Base-by-base conservation (phyloP, 2,888 invertebrate genomes). In the Campaea margaritaria region DNA sequence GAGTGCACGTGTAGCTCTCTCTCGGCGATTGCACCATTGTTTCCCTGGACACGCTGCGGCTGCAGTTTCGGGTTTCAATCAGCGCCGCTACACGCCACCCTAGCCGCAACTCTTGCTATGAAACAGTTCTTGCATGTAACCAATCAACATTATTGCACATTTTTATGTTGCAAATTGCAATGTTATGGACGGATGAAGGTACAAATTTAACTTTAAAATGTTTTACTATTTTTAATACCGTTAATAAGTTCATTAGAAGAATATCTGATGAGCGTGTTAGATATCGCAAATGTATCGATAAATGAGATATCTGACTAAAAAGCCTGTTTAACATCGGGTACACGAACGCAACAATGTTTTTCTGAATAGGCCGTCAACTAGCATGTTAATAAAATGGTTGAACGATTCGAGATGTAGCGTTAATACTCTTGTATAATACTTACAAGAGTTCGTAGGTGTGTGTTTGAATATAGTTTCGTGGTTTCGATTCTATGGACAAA, bases 1-100 rank as follows among this genome's bases (percentile, higher is more conserved):
- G 88, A 89, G 81, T 81, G 83, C 83, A 81, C 83, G 82, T 80
- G 82, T 80, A 79, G 79, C 85, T 83, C 87, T 89, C 87, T 87
- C 85, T 79, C 70, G 70, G 58, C 78, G 79, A 83, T 85, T 79
- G 79, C 82, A 81, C 74, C 77, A 86, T 87, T 87, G 83, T 89
- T 79, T 79, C 76, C 81, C 75, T 76, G 74, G 77, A 72, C 69
- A 73, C 67, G 68, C 58, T 67, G 73, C 76, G 69, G 71, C 75
- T 58, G 76, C 58, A 72, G 73, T 75, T 82, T 82, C 78, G 73
- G 75, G 73, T 82, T 80, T 78, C 75, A 73, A 63, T 68, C 59
- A 71, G 62, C 62, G 55, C 59, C 56, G 49, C 43, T 36, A 44
- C 51, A 42, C 42, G 34, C 13, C 28, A 7, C 44, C 15, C 38